phyloP scores from a whole-genome alignment of 1,140 invertebrate genomes.

The Drosophila sp. region DNA sequence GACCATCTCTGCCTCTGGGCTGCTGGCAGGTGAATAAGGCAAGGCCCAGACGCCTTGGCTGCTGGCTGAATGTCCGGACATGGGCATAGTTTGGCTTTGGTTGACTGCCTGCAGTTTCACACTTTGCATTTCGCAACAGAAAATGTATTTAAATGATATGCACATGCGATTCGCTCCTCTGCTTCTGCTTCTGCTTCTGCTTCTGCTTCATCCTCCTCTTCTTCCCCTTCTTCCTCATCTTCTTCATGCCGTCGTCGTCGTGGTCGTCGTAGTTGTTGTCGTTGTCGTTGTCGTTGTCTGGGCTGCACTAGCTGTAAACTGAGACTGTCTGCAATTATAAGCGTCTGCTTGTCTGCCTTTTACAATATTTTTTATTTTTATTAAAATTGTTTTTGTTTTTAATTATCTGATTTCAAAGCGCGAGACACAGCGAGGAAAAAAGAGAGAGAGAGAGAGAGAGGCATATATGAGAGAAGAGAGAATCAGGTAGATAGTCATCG shows the following conservation, averaged over 20 bases:
- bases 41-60: constrained; percentile 47
- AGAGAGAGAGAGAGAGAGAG: not conserved
- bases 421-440: constrained; percentile 6
- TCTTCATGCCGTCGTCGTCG: constrained; percentile 24
- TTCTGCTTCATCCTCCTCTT: too few species aligned
- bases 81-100: constrained; percentile 33
- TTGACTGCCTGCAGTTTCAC: constrained; percentile 67
- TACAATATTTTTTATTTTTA: constrained; percentile 40
- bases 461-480: too few species aligned
- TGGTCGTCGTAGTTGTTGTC: constrained; percentile 49
- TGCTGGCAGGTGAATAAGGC: constrained; percentile 60
- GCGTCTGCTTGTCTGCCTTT: constrained; percentile 64
- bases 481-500: constrained; percentile 10
- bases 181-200: constrained; percentile 17
- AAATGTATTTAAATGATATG: constrained; percentile 78
- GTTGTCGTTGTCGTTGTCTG: constrained; percentile 53
- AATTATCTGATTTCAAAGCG: constrained; percentile 55
- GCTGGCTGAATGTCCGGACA: constrained; percentile 32
- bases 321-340: constrained; percentile 78
- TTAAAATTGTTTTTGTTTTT: constrained; percentile 42
- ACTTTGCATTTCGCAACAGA: constrained; percentile 59
- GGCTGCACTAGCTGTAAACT: constrained; percentile 70
- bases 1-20: constrained; percentile 53
- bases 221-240: too few species aligned
- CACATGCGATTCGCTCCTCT: constrained; percentile 58